These are phyloP conservation scores for Lathamus discolor DNA, from an alignment of 2,113 vertebrate species.

Conservation along the genomic window DNA sequence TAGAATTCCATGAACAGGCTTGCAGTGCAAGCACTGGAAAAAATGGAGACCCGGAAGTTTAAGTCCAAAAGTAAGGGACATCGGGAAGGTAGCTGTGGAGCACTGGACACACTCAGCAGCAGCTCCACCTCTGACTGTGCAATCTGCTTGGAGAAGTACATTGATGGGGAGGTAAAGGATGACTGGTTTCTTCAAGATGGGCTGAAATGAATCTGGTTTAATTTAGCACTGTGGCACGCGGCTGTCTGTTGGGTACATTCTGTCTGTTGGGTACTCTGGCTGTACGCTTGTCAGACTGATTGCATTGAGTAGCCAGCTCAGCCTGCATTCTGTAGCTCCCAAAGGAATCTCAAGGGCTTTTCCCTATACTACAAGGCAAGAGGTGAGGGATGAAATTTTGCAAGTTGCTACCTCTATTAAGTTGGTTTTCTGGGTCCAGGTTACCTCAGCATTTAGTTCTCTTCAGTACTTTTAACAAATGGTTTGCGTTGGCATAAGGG, in stretches of 20 bases:
- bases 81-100: slow-evolving; percentile 87
- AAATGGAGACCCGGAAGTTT: slow-evolving; percentile 99
- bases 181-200: background rate
- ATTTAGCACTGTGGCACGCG: background rate
- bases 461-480: background rate
- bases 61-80: slow-evolving; percentile 91
- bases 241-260: background rate
- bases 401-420: background rate
- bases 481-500: background rate
- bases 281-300: background rate
- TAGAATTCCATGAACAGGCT: slow-evolving; percentile 98
- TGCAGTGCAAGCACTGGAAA: slow-evolving; percentile 95
- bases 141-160: slow-evolving; percentile 98
- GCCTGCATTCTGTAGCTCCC: background rate
- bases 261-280: background rate
- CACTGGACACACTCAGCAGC: slow-evolving; percentile 93
- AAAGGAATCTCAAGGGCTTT: background rate
- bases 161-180: slow-evolving; percentile 91
- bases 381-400: background rate
- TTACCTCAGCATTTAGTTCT: background rate
- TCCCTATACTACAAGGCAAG: background rate
- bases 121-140: slow-evolving; percentile 98
- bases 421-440: background rate
- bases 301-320: background rate
- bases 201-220: background rate